Base-by-base conservation (phyloP, 2,113 vertebrate genomes). In the Bostrychus sinensis region DNA sequence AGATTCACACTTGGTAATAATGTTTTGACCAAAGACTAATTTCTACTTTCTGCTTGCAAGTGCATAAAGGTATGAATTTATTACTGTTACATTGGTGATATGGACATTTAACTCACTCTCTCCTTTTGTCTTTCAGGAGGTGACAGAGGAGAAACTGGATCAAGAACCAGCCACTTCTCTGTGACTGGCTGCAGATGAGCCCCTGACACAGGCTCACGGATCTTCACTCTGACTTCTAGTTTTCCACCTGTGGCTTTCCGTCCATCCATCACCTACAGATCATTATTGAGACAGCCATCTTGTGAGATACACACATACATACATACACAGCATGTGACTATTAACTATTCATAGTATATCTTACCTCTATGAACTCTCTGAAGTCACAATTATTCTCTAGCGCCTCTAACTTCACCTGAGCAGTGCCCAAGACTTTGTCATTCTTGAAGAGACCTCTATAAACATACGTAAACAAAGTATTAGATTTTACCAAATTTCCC, bases 161-260 rank as follows among this genome's bases (percentile, higher is more conserved):
- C 91, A 0, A 97, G 82, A 41, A 94, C 92, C 56, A 96, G 86
- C 95, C 95, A 96, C 72, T 93, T 93, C 87, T 97, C 95, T 0
- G 94, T 96, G 3, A 87, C 84, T 0, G 90, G 88, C 74, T 94
- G 94, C 23, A 96, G 76, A 30, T 97, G 94, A 8, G 84, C 92
- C 3, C 94, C 91, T 0, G 92, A 89, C 42, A 96, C 82, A 0
- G 95, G 95, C 73, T 97, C 95, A 34, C 94, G 82, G 48, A 96
- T 91, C 60, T 93, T 92, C 30, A 95, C 93, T 41, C 86, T 89
- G 75, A 96, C 94, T 60, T 96, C 95, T 72, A 96, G 70, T 57
- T 93, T 92, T 0, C 95, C 95, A 6, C 94, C 94, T 0, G 95
- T 95, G 50, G 94, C 84, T 81, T 93, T 93, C 19, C 95, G 93